Percentiles rank a stretch among this genome's conserved stretches.
These are phyloP conservation scores for Mormyrus iriodes DNA, from an alignment of 2,113 vertebrate species.

Conservation along the genomic window DNA sequence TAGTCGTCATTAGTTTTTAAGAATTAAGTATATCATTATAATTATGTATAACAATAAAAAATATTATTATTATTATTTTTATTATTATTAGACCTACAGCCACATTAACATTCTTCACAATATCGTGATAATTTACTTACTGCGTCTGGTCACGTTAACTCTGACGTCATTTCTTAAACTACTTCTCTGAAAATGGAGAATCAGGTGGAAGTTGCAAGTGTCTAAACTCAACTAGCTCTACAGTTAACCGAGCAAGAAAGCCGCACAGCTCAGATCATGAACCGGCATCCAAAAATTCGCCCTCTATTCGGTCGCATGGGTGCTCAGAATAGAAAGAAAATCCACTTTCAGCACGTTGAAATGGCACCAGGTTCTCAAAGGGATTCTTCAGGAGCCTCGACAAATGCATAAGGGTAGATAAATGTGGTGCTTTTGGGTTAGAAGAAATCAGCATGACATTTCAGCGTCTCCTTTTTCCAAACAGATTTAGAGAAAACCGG, in stretches of 20 bases:
- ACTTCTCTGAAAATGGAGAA: not conserved
- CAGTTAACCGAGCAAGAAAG: conserved; percentile 13
- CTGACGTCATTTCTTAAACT: not conserved
- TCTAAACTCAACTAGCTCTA: conserved; percentile 17
- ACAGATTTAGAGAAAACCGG: not conserved
- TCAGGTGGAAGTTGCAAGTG: not conserved
- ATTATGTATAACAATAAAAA: not conserved
- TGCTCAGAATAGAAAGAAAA: conserved; percentile 81
- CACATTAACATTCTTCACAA: not conserved
- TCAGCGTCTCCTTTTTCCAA: conserved; percentile 26
- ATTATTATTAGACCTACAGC: not conserved
- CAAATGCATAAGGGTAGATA: conserved; percentile 44
- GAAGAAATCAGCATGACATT: not conserved
- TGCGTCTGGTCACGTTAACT: not conserved
- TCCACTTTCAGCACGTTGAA: conserved; percentile 72
- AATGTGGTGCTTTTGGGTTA: conserved; percentile 32
- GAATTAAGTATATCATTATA: not conserved
- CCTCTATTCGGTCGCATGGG: conserved; percentile 67
- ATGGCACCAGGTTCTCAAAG: conserved; percentile 64
- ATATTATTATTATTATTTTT: no score
- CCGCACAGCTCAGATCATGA: conserved; percentile 35
- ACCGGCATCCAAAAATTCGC: conserved; percentile 36
- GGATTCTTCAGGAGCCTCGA: conserved; percentile 55
- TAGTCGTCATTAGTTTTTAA: not conserved
- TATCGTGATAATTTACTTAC: not conserved